Evolutionary conservation across 2,797 vertebrate species (phyloP).

Genomic region (Synanceia verrucosa): DNA sequence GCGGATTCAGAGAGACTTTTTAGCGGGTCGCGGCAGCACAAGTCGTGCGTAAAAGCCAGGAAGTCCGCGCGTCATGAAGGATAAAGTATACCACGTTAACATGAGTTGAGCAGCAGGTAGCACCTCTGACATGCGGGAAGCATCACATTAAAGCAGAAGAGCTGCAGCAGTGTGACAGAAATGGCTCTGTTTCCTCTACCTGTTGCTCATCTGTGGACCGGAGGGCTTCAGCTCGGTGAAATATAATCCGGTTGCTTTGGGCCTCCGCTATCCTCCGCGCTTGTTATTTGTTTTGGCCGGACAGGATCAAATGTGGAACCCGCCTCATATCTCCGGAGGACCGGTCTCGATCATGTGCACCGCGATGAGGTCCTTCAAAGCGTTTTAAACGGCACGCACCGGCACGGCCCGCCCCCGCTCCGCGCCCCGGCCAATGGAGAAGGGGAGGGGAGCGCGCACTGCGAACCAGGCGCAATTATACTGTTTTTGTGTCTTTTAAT

Average conservation of each 20-base stretch:
- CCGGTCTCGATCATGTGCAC: conserved; percentile 73
- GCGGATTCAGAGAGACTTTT: not conserved
- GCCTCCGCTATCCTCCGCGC: conserved; percentile 37
- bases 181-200: conserved; percentile 60
- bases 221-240: conserved; percentile 36
- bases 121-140: not conserved
- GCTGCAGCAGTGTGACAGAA: not conserved
- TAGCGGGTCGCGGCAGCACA: too few species aligned
- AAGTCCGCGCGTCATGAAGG: conserved; percentile 28
- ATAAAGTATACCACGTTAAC: not conserved
- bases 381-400: conserved; percentile 78
- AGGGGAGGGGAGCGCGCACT: conserved; percentile 10
- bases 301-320: conserved; percentile 17
- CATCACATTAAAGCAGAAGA: not conserved
- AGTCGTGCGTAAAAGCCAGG: conserved; percentile 37
- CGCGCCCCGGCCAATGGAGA: conserved; percentile 54
- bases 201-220: conserved; percentile 70
- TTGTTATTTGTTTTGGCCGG: conserved; percentile 31
- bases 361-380: conserved; percentile 60
- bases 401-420: conserved; percentile 49
- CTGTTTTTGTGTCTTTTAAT: not conserved
- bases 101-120: not conserved
- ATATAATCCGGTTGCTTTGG: conserved; percentile 71
- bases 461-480: not conserved
- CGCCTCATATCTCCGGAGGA: conserved; percentile 55